Percentiles rank a stretch among this genome's conserved stretches.
Evolutionary conservation across 2,888 invertebrate species (phyloP).

Genomic region (Bembecia ichneumoniformis): DNA sequence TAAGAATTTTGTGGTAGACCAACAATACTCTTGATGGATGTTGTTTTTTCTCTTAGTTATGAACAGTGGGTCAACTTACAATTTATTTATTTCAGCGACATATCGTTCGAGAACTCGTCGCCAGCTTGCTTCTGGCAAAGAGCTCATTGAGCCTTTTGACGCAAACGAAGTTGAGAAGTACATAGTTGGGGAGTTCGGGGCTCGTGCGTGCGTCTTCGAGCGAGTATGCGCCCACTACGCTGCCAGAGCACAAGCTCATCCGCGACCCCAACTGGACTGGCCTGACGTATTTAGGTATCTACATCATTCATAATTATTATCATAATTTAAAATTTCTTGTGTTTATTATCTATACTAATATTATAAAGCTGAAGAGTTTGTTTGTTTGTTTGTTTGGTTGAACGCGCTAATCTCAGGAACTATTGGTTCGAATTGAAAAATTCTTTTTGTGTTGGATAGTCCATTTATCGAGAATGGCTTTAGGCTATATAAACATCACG

Average conservation of each 20-base stretch:
- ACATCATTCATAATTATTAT: background rate
- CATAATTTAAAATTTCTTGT: background rate
- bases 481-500: no score
- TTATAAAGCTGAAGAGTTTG: no score
- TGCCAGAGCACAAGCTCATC: slow-evolving; percentile 61
- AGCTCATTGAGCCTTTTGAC: slow-evolving; percentile 59
- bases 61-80: no score
- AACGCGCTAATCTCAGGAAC: no score
- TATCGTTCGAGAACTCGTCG: slow-evolving; percentile 78
- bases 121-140: slow-evolving; percentile 34
- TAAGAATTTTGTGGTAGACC: no score
- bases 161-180: slow-evolving; percentile 84
- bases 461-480: no score
- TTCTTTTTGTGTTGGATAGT: no score
- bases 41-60: no score
- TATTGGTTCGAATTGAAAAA: no score
- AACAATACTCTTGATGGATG: no score
- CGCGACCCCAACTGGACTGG: slow-evolving; percentile 76
- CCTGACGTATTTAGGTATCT: slow-evolving; percentile 82
- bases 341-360: no score
- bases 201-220: slow-evolving; percentile 83
- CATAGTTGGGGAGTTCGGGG: slow-evolving; percentile 82
- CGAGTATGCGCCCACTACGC: slow-evolving; percentile 83
- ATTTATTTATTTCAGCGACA: slow-evolving; percentile 72
- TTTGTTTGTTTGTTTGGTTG: no score